Base-by-base conservation (phyloP, 2,888 invertebrate genomes). In the Fragum fragum region DNA sequence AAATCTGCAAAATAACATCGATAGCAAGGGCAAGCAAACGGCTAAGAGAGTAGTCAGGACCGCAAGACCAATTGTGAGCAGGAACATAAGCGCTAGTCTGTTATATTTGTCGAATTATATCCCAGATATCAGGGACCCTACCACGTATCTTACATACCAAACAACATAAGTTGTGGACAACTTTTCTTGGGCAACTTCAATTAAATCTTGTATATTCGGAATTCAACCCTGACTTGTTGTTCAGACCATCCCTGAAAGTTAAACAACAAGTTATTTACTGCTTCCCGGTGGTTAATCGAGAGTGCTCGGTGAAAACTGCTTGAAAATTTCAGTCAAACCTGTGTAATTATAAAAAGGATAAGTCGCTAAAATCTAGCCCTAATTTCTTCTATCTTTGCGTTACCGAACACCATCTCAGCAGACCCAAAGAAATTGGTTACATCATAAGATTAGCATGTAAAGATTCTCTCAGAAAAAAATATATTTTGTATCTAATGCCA, bases 161-260 rank as follows among this genome's bases (percentile, higher is more conserved):
- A n/a, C 53, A 6, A 53, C 21, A 6, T 11, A 18, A 18, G 18
- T 53, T 5, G 53, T n/a, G 21, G 53, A 53, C n/a, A 53, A n/a
- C 53, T 16, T 7, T 53, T 53, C 53, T 18, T 53, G 9, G 53
- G 7, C 21, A 21, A 53, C 53, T n/a, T 18, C n/a, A n/a, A 53
- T 53, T 21, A n/a, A n/a, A n/a, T 7, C 21, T 18, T 53, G 53
- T 21, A 53, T 6, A 18, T 18, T 53, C n/a, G 53, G 53, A 53
- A 21, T 53, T 7, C 53, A 11, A 53, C 53, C 7, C 53, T n/a
- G 18, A 53, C 21, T 53, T 53, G 53, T 53, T 53, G 53, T 53
- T 53, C 53, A n/a, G 53, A 53, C 53, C n/a, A 53, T 53, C 53
- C 53, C 53, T 53, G n/a, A 6, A 53, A 53, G 39, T 39, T 39